Evolutionary conservation across 2,888 invertebrate species (phyloP).

Genomic region (Trileptium ribeirensis): DNA sequence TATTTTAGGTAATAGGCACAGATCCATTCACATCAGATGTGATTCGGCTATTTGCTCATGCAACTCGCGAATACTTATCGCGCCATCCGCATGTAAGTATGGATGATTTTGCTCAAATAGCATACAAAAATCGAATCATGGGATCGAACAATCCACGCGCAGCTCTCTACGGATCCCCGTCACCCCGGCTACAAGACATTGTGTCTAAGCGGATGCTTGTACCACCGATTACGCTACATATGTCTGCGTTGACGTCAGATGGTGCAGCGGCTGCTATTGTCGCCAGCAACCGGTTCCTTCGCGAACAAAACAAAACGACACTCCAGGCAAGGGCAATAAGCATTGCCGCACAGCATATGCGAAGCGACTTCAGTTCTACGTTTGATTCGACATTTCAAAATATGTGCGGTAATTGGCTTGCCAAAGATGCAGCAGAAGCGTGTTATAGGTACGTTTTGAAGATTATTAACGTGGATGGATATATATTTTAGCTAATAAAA

Average conservation of each 20-base stretch:
- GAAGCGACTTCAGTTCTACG: slow-evolving; percentile 74
- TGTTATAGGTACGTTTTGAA: slow-evolving; percentile 64
- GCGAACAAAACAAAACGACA: slow-evolving; percentile 55
- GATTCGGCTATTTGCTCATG: slow-evolving; percentile 49
- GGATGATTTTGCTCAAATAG: slow-evolving; percentile 87
- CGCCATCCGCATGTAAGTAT: slow-evolving; percentile 60
- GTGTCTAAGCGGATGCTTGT: slow-evolving; percentile 42
- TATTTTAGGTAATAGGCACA: slow-evolving; percentile 36
- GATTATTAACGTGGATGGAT: slow-evolving; percentile 22
- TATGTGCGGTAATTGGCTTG: slow-evolving; percentile 84
- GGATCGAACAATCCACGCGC: slow-evolving; percentile 79
- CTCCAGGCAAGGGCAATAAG: slow-evolving; percentile 66
- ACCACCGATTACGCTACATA: slow-evolving; percentile 43
- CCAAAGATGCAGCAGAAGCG: slow-evolving; percentile 69
- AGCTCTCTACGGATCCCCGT: slow-evolving; percentile 36
- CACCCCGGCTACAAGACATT: slow-evolving; percentile 36
- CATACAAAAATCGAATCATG: slow-evolving; percentile 90
- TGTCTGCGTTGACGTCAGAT: slow-evolving; percentile 65
- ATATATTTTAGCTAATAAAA: no score
- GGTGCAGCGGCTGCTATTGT: slow-evolving; percentile 83
- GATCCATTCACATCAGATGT: slow-evolving; percentile 50
- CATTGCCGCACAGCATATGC: slow-evolving; percentile 90
- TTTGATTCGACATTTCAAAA: slow-evolving; percentile 62
- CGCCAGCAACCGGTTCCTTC: slow-evolving; percentile 79
- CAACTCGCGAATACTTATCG: slow-evolving; percentile 47